phyloP scores from a whole-genome alignment of 2,113 vertebrate genomes.

The Cranoglanis bouderius region DNA sequence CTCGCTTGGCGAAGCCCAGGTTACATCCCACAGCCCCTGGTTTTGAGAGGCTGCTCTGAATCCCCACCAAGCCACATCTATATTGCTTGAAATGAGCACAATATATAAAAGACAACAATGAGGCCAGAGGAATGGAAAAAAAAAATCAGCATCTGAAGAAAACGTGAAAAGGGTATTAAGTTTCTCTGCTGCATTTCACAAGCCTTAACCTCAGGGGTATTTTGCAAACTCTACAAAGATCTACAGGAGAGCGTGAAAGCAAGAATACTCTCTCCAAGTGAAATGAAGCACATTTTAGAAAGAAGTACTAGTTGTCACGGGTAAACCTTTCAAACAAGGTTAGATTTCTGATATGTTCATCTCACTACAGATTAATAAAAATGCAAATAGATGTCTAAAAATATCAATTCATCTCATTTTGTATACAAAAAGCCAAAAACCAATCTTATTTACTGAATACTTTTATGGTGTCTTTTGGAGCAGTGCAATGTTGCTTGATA shows the following conservation, averaged over 20 bases:
- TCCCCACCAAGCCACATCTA: constrained; percentile 27
- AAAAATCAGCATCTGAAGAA: constrained; percentile 36
- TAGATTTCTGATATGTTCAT: constrained; percentile 5
- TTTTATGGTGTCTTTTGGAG: not conserved
- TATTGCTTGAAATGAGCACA: constrained; percentile 40
- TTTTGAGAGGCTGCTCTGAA: constrained; percentile 25
- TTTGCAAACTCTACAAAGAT: constrained; percentile 13
- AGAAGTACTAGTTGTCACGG: not conserved
- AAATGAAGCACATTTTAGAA: constrained; percentile 7
- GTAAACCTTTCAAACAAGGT: not conserved
- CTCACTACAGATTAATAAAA: not conserved
- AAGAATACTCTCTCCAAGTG: constrained; percentile 15
- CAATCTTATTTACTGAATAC: not conserved
- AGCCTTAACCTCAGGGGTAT: constrained; percentile 38
- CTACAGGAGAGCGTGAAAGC: constrained; percentile 12
- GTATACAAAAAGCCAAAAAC: not conserved
- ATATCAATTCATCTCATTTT: not conserved
- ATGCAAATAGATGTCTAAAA: not conserved
- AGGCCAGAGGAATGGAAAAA: constrained; percentile 27
- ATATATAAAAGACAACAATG: constrained; percentile 42
- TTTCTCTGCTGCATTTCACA: constrained; percentile 38
- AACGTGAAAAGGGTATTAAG: constrained; percentile 48
- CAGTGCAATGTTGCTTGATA: not conserved
- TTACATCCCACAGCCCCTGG: constrained; percentile 34
- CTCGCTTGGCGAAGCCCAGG: constrained; percentile 18